phyloP scores from a whole-genome alignment of 2,797 vertebrate species.

The Silurus lanzhouensis region DNA sequence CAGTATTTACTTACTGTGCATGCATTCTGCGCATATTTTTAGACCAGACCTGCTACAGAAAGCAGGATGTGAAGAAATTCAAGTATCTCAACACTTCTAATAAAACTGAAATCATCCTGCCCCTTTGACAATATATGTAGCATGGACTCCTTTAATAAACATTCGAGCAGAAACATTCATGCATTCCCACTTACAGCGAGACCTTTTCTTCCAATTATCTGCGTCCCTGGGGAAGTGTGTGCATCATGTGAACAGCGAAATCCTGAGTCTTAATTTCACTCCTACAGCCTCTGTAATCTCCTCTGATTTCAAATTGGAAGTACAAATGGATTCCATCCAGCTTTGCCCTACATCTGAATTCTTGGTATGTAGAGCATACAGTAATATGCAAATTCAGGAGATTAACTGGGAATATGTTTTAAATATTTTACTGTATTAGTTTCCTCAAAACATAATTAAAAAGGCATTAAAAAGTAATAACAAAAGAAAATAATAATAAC shows the following conservation, averaged over 20 bases:
- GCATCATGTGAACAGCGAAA: background rate
- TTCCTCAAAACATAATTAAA: background rate
- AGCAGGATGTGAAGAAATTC: background rate
- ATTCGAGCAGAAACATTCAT: conserved; percentile 5
- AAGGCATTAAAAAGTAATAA: no score
- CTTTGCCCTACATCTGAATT: background rate
- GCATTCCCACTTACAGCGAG: background rate
- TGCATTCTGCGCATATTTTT: background rate
- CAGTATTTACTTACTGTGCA: no score
- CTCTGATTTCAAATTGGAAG: background rate
- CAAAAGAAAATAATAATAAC: no score
- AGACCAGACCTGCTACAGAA: background rate
- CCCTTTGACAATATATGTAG: conserved; percentile 1
- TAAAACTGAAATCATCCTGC: background rate
- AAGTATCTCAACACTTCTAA: background rate
- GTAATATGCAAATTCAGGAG: background rate
- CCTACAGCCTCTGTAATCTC: background rate
- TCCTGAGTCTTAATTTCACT: background rate
- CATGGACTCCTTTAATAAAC: background rate
- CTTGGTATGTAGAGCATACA: no score
- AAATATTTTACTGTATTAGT: background rate
- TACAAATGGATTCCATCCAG: background rate
- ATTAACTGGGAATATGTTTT: background rate
- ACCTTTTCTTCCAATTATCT: conserved; percentile 26
- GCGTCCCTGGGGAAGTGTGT: background rate